Conservation (phyloP, 2,888 invertebrate genomes). For the Leuctra nigra region DNA sequence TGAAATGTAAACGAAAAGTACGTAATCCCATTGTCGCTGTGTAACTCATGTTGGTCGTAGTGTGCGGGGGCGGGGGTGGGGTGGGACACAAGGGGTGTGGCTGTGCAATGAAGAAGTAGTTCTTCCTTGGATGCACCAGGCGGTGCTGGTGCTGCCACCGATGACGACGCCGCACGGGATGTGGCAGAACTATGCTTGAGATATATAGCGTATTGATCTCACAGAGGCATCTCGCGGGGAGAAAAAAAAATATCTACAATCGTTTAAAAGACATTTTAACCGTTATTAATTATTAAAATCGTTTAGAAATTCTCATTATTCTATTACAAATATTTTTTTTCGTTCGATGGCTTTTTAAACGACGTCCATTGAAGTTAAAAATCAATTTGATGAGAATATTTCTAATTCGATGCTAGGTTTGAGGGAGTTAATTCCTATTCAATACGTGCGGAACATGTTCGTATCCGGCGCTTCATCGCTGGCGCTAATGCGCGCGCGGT, state of each 20-base stretch:
- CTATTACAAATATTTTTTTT: too few relatives aligned
- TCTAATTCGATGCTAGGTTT: too few relatives aligned
- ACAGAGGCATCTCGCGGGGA: constrained; percentile 12
- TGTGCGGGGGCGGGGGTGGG: neutral
- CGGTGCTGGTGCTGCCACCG: constrained; percentile 11
- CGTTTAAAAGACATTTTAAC: neutral
- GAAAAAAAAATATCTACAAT: neutral
- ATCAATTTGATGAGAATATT: too few relatives aligned
- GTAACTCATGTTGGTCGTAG: neutral
- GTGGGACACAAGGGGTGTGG: constrained; percentile 22
- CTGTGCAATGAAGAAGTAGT: constrained; percentile 10
- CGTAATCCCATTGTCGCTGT: neutral
- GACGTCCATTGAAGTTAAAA: too few relatives aligned
- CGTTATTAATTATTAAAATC: too few relatives aligned
- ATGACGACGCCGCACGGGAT: constrained; percentile 15
- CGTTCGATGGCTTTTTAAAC: too few relatives aligned
- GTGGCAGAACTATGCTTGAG: constrained; percentile 15
- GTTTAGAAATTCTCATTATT: too few relatives aligned
- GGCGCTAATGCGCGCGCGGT: too few relatives aligned
- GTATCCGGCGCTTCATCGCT: too few relatives aligned
- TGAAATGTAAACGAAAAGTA: too few relatives aligned
- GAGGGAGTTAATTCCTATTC: too few relatives aligned
- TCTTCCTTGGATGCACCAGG: constrained; percentile 16
- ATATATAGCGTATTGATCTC: constrained; percentile 22
- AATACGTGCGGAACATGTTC: too few relatives aligned